phyloP scores from a whole-genome alignment of 2,888 invertebrate genomes.

The Chesias legatella region DNA sequence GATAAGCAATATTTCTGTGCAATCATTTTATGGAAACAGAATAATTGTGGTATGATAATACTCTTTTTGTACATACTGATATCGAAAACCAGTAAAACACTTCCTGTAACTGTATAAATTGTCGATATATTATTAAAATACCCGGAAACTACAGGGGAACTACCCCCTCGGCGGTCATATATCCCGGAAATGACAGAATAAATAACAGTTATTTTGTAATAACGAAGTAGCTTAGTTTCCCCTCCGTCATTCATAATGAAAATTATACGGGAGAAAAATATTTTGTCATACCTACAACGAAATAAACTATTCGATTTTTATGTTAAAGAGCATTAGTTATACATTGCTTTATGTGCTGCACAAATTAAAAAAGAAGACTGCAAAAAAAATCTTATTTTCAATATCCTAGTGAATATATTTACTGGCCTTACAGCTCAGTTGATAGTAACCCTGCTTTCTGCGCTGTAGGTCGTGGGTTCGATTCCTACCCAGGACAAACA shows the following conservation, averaged over 20 bases:
- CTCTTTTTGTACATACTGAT: not conserved
- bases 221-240: slow-evolving; percentile 41
- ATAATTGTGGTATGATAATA: not conserved
- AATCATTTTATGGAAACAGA: too few relatives aligned
- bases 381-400: too few relatives aligned
- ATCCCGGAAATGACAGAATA: slow-evolving; percentile 5
- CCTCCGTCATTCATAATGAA: slow-evolving; percentile 35
- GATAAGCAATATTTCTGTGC: too few relatives aligned
- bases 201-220: slow-evolving; percentile 34
- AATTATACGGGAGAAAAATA: slow-evolving; percentile 37
- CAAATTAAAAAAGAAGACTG: too few relatives aligned
- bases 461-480: too few relatives aligned
- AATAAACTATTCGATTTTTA: slow-evolving; percentile 20
- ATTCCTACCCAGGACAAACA: too few relatives aligned
- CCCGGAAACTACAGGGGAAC: slow-evolving; percentile 28
- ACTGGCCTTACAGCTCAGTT: too few relatives aligned
- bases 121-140: slow-evolving; percentile 26
- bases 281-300: slow-evolving; percentile 20
- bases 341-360: too few relatives aligned
- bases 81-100: not conserved
- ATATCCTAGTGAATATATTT: too few relatives aligned
- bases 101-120: slow-evolving; percentile 23
- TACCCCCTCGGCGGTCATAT: slow-evolving; percentile 33
- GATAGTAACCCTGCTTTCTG: too few relatives aligned
- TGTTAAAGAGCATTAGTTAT: too few relatives aligned